Evolutionary conservation across 2,888 invertebrate genomes (phyloP), one percentile per base, ranked within the genome.

Genomic region (Notodromas monacha): DNA sequence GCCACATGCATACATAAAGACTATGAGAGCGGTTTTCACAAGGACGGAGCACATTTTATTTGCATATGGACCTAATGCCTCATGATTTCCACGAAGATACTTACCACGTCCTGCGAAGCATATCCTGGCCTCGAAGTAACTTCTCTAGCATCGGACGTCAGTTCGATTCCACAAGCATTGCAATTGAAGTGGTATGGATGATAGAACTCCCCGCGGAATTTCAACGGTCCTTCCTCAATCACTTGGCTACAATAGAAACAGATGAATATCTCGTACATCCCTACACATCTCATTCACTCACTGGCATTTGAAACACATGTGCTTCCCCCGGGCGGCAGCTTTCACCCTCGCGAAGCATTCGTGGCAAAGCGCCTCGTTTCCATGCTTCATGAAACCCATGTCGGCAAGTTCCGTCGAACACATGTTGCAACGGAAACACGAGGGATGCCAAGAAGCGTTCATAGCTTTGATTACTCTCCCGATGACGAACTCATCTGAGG

Each of bases 151-250:
- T 84, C 84, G 33, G 76, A 68, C 49, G 81, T 89, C 38, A 99
- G 57, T 51, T 99, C 96, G 8, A 68, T 58, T 27, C 73, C 73
- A 49, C 77, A 79, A 1, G 73, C 63, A 26, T 81, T 73, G 49
- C 96, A 96, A 47, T 79, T 84, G 57, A 92, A 96, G 52, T 96
- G 96, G 54, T 99, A 99, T 0, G 92, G 81, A 54, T 99, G 96
- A 56, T 81, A 99, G 26, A 84, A 76, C 53, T 96, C 96, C 28
- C 86, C 86, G 28, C 79, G 66, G 54, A 73, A 86, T 36, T 73
- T 65, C 41, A 81, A 52, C 2, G 79, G 81, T 43, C 73, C 72
- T 38, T 74, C 79, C 46, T 81, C 81, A 42, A 81, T 77, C 27
- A 76, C 61, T 3, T 77, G 73, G 50, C 77, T 79, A 44, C n/a